phyloP scores from a whole-genome alignment of 2,888 invertebrate genomes.

The Pachycephus smyrnensis region DNA sequence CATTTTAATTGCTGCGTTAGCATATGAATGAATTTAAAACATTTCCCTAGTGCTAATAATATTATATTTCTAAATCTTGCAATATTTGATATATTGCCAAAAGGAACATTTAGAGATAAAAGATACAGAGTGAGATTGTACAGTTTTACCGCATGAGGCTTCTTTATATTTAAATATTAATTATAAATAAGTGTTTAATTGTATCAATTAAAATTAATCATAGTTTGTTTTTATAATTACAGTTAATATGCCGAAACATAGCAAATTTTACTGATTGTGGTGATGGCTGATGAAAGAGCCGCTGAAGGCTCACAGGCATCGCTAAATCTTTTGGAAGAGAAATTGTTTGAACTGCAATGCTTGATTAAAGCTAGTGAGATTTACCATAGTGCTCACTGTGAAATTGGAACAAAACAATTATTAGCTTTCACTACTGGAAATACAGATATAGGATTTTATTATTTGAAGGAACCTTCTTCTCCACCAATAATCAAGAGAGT shows the following conservation, averaged over 20 bases:
- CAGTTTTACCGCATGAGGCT: not conserved
- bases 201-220: not conserved
- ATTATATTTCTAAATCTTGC: not conserved
- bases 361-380: slow-evolving; percentile 56
- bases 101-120: not conserved
- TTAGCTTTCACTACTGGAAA: slow-evolving; percentile 56
- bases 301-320: slow-evolving; percentile 26
- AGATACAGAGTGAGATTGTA: not conserved
- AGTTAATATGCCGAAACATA: slow-evolving; percentile 15
- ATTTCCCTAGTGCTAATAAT: not conserved
- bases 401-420: slow-evolving; percentile 52
- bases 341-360: slow-evolving; percentile 59
- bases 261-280: slow-evolving; percentile 14
- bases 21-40: not conserved
- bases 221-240: slow-evolving; percentile 3
- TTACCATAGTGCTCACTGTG: slow-evolving; percentile 52
- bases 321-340: slow-evolving; percentile 44
- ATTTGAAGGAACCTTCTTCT: slow-evolving; percentile 45
- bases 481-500: slow-evolving; percentile 55
- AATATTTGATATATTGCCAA: not conserved
- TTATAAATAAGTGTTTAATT: not conserved
- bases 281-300: slow-evolving; percentile 37
- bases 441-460: slow-evolving; percentile 58
- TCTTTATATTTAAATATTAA: not conserved
- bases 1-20: not conserved